phyloP scores from a whole-genome alignment of 2,888 invertebrate genomes.

The Morinoia aosen region DNA sequence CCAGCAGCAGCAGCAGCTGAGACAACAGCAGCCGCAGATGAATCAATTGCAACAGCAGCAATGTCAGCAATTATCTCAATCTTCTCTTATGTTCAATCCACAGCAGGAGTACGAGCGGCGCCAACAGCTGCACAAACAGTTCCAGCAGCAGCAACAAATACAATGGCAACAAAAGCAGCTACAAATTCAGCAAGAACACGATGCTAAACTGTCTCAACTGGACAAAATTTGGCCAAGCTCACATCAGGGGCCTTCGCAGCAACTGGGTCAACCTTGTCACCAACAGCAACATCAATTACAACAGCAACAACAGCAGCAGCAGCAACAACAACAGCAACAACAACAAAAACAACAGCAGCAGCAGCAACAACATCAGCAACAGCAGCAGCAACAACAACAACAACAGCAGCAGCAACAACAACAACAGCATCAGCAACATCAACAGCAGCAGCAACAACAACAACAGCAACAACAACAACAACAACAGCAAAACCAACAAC shows the following conservation, averaged over 20 bases:
- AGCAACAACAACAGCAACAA: neutral
- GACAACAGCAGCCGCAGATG: conserved; percentile 55
- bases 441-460: too few species aligned
- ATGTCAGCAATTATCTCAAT: conserved; percentile 53
- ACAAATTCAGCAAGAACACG: conserved; percentile 53
- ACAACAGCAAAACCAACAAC: conserved; percentile 24
- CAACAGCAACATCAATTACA: conserved; percentile 28
- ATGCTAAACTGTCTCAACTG: conserved; percentile 3
- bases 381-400: neutral
- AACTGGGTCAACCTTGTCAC: conserved; percentile 49
- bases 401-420: too few species aligned
- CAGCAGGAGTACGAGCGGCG: conserved; percentile 53
- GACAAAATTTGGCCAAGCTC: conserved; percentile 20
- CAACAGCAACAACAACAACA: neutral
- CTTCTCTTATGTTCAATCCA: conserved; percentile 21
- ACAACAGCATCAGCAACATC: too few species aligned
- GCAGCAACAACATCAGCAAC: neutral
- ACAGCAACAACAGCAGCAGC: conserved; percentile 10
- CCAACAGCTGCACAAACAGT: conserved; percentile 55
- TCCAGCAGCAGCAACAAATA: conserved; percentile 45
- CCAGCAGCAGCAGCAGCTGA: conserved; percentile 2
- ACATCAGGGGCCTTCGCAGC: conserved; percentile 53
- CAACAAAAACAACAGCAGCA: neutral
- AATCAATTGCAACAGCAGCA: conserved; percentile 50
- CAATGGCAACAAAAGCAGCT: conserved; percentile 55